Conservation (phyloP, 2,113 vertebrate genomes). For the Bambusicola thoracicus region DNA sequence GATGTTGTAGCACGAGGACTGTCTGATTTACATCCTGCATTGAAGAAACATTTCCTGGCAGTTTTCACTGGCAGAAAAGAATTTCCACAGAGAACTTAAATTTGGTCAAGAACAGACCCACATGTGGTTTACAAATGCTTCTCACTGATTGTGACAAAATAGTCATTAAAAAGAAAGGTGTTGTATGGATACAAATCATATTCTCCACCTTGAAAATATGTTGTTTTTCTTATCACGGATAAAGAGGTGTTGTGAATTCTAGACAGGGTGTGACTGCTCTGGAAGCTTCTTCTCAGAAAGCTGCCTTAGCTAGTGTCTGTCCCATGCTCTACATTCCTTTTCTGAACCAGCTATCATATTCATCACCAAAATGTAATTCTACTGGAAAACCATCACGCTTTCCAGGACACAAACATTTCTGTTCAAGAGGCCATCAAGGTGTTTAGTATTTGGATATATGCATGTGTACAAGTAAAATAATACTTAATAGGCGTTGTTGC, state of each 20-base stretch:
- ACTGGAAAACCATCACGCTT: not conserved
- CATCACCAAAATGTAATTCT: not conserved
- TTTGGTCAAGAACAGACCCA: not conserved
- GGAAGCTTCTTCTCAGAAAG: not conserved
- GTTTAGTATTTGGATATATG: not conserved
- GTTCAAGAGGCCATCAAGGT: not conserved
- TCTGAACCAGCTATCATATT: not conserved
- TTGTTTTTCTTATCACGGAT: not conserved
- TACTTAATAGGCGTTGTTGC: constrained; percentile 5
- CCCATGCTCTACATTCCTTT: not conserved
- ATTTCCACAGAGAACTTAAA: not conserved
- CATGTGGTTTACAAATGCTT: not conserved
- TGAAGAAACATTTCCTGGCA: not conserved
- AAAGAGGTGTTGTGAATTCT: not conserved
- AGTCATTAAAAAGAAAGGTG: not conserved
- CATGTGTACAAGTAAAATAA: not conserved
- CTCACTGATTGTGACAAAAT: not conserved
- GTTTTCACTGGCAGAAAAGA: not conserved
- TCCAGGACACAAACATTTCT: not conserved
- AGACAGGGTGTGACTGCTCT: not conserved
- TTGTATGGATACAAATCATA: not conserved
- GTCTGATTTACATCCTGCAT: constrained; percentile 45
- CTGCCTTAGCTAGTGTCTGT: not conserved
- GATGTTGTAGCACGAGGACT: not conserved
- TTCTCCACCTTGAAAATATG: not conserved